Percentiles rank a stretch among this genome's conserved stretches.
Evolutionary conservation across 2,797 vertebrate genomes (phyloP).

Genomic region (Acrocephalus scirpaceus): DNA sequence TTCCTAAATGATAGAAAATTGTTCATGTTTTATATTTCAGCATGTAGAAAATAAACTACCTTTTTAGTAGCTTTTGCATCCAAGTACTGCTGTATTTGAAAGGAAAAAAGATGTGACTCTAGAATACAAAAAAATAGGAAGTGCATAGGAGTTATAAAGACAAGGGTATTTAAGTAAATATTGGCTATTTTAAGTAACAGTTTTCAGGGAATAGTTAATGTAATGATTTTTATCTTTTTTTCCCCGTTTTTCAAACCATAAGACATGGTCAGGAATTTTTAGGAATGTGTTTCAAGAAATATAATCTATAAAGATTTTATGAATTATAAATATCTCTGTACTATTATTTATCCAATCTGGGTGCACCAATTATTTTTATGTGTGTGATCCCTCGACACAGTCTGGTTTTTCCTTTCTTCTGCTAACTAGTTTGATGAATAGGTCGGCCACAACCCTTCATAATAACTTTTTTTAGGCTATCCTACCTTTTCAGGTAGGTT

Average conservation of each 20-base stretch:
- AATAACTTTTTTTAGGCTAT: background rate
- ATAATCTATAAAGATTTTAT: background rate
- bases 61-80: background rate
- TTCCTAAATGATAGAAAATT: background rate
- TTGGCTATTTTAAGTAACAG: background rate
- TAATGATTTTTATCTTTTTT: background rate
- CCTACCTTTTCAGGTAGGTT: constrained; percentile 44
- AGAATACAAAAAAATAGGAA: background rate
- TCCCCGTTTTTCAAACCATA: background rate
- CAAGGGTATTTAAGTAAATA: background rate
- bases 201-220: background rate
- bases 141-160: background rate
- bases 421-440: background rate
- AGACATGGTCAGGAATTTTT: background rate
- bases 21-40: background rate
- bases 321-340: background rate
- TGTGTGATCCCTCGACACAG: background rate
- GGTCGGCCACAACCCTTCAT: background rate
- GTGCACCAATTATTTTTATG: background rate
- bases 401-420: constrained; percentile 4
- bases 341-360: background rate
- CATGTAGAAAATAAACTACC: background rate
- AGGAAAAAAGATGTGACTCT: background rate
- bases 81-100: background rate
- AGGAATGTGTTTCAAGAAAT: background rate